Conservation (phyloP, 2,113 vertebrate species). For the Hydropotes inermis region DNA sequence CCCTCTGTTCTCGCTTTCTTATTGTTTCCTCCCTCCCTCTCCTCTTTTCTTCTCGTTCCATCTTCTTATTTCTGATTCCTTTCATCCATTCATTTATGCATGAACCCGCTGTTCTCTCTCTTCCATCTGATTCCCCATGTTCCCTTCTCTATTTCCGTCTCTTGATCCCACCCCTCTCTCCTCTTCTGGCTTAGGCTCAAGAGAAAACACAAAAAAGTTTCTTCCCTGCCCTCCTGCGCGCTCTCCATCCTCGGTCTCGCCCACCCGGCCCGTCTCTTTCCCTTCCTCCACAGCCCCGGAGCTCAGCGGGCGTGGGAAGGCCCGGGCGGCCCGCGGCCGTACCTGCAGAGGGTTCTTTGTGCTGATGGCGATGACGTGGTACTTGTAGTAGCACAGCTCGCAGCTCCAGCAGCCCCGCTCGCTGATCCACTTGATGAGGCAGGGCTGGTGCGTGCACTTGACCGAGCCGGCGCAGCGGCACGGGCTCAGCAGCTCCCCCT, state of each 20-base stretch:
- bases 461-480: conserved; percentile 97
- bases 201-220: not conserved
- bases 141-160: not conserved
- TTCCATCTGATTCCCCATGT: not conserved
- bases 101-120: not conserved
- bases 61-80: not conserved
- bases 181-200: not conserved
- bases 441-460: conserved; percentile 97
- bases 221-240: not conserved
- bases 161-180: not conserved
- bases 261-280: too few species aligned
- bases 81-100: not conserved
- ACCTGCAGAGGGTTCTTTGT: conserved; percentile 99
- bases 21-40: not conserved
- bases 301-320: not conserved
- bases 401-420: conserved; percentile 99
- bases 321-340: conserved; percentile 30
- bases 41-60: not conserved
- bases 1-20: not conserved
- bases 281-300: not conserved
- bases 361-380: conserved; percentile 99
- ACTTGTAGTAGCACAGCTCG: conserved; percentile 96
- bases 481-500: conserved; percentile 98
- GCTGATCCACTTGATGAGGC: conserved; percentile 99
- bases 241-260: not conserved